Evolutionary conservation across 2,888 invertebrate genomes (phyloP).

Genomic region (Hypselothyrea guttata): DNA sequence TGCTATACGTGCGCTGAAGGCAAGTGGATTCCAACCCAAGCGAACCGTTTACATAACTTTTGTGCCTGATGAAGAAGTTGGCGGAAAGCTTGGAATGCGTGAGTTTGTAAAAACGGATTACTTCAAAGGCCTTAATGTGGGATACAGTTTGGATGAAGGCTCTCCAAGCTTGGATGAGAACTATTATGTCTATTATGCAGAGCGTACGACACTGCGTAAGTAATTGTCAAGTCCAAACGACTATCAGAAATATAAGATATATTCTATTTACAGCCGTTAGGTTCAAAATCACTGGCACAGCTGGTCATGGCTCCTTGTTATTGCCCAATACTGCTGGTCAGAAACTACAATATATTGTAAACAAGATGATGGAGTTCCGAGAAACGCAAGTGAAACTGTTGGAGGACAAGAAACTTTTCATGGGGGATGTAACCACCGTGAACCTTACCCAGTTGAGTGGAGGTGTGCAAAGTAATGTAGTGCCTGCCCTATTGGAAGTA

Average conservation of each 20-base stretch:
- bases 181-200: slow-evolving; percentile 85
- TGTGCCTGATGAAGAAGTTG: slow-evolving; percentile 89
- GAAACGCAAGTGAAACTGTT: slow-evolving; percentile 85
- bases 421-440: slow-evolving; percentile 93
- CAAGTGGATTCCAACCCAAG: slow-evolving; percentile 83
- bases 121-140: slow-evolving; percentile 88
- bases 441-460: slow-evolving; percentile 93
- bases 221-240: slow-evolving; percentile 45
- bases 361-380: slow-evolving; percentile 86
- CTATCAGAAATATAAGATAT: background rate
- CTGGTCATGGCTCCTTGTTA: slow-evolving; percentile 94
- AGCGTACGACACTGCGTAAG: slow-evolving; percentile 88
- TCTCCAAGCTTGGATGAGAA: slow-evolving; percentile 87
- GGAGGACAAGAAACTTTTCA: slow-evolving; percentile 73
- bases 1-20: slow-evolving; percentile 87
- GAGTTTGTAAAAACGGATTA: slow-evolving; percentile 86
- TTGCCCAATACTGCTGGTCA: slow-evolving; percentile 92
- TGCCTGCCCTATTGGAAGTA: slow-evolving; percentile 90
- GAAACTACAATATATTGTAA: slow-evolving; percentile 88
- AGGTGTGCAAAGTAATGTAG: slow-evolving; percentile 94
- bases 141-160: slow-evolving; percentile 91
- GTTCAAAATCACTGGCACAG: slow-evolving; percentile 89
- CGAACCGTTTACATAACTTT: slow-evolving; percentile 89
- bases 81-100: slow-evolving; percentile 89
- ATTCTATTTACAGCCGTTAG: slow-evolving; percentile 85